phyloP scores from a whole-genome alignment of 2,888 invertebrate species.

The Eupsilia transversa region DNA sequence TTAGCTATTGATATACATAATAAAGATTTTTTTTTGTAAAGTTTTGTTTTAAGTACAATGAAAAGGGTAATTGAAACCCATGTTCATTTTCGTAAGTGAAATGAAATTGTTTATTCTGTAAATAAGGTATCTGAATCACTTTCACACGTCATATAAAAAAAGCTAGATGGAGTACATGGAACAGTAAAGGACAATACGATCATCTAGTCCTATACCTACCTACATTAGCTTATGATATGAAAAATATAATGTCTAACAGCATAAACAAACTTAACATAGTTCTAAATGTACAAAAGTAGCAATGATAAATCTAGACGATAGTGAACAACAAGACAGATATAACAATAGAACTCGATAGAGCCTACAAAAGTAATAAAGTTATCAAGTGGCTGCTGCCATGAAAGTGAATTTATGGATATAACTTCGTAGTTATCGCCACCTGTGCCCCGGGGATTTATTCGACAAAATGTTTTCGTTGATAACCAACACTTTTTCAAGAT shows the following conservation, averaged over 20 bases:
- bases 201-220: no score
- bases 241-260: not conserved
- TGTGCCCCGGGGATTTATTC: constrained; percentile 51
- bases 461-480: constrained; percentile 11
- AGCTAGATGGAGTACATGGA: no score
- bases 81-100: no score
- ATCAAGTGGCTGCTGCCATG: constrained; percentile 46
- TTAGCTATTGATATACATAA: not conserved
- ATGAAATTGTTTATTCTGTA: no score
- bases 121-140: no score
- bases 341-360: constrained; percentile 34
- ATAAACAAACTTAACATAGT: not conserved
- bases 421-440: constrained; percentile 56
- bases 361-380: constrained; percentile 55
- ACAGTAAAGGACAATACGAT: no score
- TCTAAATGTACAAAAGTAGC: constrained; percentile 13
- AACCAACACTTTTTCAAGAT: constrained; percentile 14
- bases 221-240: no score
- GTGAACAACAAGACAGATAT: constrained; percentile 34
- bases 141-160: no score
- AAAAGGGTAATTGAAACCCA: not conserved
- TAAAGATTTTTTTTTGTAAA: not conserved
- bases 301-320: constrained; percentile 44
- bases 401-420: constrained; percentile 56
- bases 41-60: constrained; percentile 12